Evolutionary conservation across 1,140 invertebrate species (phyloP).

Genomic region (Hestina assimilis): DNA sequence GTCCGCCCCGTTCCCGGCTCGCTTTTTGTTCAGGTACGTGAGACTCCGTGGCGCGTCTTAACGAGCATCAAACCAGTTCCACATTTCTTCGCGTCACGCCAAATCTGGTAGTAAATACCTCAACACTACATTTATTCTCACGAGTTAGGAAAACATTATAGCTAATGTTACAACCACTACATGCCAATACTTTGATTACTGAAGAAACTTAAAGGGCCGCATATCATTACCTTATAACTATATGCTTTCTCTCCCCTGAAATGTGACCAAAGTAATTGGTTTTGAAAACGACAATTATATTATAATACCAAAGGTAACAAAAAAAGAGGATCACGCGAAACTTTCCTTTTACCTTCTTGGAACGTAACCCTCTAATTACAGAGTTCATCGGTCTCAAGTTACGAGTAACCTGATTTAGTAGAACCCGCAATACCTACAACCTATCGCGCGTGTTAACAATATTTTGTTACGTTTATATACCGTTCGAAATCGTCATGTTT

Average conservation of each 20-base stretch:
- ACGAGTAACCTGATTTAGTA: constrained; percentile 34
- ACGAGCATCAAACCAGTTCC: constrained; percentile 72
- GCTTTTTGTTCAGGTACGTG: constrained; percentile 71
- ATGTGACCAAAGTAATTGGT: constrained; percentile 57
- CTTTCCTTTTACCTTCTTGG: constrained; percentile 59
- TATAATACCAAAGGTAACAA: constrained; percentile 47
- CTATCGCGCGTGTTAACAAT: constrained; percentile 15
- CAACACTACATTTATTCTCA: constrained; percentile 54
- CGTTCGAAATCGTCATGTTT: neutral
- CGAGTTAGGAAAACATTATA: constrained; percentile 22
- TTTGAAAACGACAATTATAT: constrained; percentile 53
- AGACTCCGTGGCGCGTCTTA: constrained; percentile 70
- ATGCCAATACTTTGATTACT: constrained; percentile 20
- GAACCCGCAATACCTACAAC: constrained; percentile 22
- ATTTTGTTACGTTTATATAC: constrained; percentile 2
- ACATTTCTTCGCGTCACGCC: constrained; percentile 65
- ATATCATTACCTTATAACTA: constrained; percentile 37
- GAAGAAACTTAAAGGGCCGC: constrained; percentile 19
- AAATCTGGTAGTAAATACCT: constrained; percentile 69
- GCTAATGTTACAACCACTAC: neutral
- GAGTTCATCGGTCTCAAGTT: constrained; percentile 52
- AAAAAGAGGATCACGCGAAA: constrained; percentile 49
- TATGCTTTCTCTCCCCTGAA: constrained; percentile 61
- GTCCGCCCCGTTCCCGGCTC: constrained; percentile 50
- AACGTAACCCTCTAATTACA: constrained; percentile 58